Evolutionary conservation across 2,888 invertebrate genomes (phyloP).

Genomic region (Ormyrus labotus): DNA sequence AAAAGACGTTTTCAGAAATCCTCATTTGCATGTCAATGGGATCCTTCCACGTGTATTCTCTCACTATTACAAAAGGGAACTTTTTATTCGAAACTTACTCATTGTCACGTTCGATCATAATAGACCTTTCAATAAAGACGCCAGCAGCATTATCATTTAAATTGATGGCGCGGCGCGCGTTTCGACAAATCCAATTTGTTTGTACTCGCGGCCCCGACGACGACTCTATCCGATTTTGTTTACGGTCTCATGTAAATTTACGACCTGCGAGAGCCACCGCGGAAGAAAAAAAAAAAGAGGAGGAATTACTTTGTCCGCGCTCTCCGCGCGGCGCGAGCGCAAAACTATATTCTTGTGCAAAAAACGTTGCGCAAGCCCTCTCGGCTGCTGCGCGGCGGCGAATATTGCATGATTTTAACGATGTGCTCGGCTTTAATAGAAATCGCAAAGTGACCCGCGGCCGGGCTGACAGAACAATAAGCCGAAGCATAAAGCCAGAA

Average conservation of each 20-base stretch:
- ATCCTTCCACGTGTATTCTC: conserved; percentile 3
- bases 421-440: conserved; percentile 45
- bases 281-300: conserved; percentile 7
- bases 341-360: conserved; percentile 1
- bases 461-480: conserved; percentile 45
- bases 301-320: conserved; percentile 25
- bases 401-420: conserved; percentile 41
- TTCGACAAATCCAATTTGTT: conserved; percentile 10
- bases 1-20: conserved; percentile 37
- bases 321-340: background rate
- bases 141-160: conserved; percentile 8
- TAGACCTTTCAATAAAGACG: conserved; percentile 13
- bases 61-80: background rate
- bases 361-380: conserved; percentile 37
- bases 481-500: conserved; percentile 37
- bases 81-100: conserved; percentile 10
- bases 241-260: conserved; percentile 36
- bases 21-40: conserved; percentile 52
- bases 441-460: conserved; percentile 43
- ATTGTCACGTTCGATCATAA: conserved; percentile 22
- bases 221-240: conserved; percentile 19
- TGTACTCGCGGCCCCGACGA: background rate
- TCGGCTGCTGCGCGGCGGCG: background rate
- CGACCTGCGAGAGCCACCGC: conserved; percentile 24
- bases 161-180: background rate